Conservation (phyloP, 2,113 vertebrate species). For the Sinocyclocheilus rhinocerous region DNA sequence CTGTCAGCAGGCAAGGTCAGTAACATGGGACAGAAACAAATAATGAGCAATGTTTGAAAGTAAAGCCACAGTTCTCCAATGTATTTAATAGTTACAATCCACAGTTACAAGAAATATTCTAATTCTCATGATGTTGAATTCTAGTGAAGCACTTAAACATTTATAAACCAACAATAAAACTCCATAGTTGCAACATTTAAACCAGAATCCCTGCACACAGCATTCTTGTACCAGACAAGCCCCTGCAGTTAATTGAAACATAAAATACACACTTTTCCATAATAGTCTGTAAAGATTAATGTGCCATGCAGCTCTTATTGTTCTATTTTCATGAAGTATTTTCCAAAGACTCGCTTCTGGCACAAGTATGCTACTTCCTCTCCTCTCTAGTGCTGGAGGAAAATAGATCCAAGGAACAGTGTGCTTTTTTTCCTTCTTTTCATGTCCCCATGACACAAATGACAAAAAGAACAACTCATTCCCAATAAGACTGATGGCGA, state of each 20-base stretch:
- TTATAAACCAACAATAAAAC: neutral
- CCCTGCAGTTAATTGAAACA: neutral
- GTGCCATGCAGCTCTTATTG: neutral
- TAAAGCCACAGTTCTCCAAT: neutral
- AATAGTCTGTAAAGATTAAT: neutral
- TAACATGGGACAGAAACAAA: neutral
- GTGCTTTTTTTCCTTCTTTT: neutral
- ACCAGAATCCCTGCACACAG: neutral
- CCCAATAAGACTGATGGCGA: neutral
- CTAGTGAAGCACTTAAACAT: neutral
- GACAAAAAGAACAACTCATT: neutral
- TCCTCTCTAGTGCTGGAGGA: neutral
- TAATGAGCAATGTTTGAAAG: neutral
- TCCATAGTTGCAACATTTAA: neutral
- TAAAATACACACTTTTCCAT: neutral
- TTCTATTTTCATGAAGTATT: neutral
- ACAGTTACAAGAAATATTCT: neutral
- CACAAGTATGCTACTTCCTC: neutral
- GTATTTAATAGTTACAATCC: neutral
- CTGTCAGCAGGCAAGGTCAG: conserved; percentile 4
- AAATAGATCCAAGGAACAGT: neutral
- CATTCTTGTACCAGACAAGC: neutral
- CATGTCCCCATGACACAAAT: neutral
- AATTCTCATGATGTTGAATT: neutral
- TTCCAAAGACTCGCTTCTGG: neutral